These are phyloP conservation scores for Amphipyra berbera DNA, from an alignment of 2,888 invertebrate species.

Conservation along the genomic window DNA sequence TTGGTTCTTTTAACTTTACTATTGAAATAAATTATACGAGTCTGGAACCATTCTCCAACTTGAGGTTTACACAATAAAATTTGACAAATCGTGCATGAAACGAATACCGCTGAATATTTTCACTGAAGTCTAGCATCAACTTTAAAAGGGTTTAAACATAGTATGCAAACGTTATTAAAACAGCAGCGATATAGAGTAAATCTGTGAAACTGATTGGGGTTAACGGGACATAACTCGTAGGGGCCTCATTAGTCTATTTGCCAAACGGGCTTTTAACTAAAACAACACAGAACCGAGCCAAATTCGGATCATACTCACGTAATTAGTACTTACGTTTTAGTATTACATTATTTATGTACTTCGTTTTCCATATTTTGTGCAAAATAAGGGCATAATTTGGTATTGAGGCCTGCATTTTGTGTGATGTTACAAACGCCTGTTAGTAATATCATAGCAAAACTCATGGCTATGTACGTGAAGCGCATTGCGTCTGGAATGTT, in stretches of 20 bases:
- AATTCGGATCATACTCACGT: conserved; percentile 63
- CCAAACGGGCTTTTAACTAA: conserved; percentile 69
- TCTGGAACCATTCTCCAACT: neutral
- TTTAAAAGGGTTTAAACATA: conserved; percentile 22
- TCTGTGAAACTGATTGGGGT: conserved; percentile 53
- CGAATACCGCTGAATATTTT: conserved; percentile 7
- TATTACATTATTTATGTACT: conserved; percentile 43
- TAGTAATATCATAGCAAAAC: conserved; percentile 41
- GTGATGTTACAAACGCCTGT: conserved; percentile 39
- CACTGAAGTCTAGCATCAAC: conserved; percentile 4
- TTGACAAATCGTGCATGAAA: neutral
- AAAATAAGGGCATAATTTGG: conserved; percentile 26
- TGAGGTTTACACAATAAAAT: neutral
- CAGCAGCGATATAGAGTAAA: conserved; percentile 22
- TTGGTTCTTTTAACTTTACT: no score
- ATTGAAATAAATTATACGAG: no score
- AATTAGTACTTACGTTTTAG: conserved; percentile 56
- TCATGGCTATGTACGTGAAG: conserved; percentile 4
- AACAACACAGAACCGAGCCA: conserved; percentile 70
- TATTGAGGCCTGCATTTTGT: conserved; percentile 15
- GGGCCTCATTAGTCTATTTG: conserved; percentile 73
- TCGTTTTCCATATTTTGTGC: conserved; percentile 31
- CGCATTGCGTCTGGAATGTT: conserved; percentile 25
- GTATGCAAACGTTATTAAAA: conserved; percentile 18
- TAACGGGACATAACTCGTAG: conserved; percentile 57